Base-by-base conservation (phyloP, 2,888 invertebrate species). In the Melanotus villosus region DNA sequence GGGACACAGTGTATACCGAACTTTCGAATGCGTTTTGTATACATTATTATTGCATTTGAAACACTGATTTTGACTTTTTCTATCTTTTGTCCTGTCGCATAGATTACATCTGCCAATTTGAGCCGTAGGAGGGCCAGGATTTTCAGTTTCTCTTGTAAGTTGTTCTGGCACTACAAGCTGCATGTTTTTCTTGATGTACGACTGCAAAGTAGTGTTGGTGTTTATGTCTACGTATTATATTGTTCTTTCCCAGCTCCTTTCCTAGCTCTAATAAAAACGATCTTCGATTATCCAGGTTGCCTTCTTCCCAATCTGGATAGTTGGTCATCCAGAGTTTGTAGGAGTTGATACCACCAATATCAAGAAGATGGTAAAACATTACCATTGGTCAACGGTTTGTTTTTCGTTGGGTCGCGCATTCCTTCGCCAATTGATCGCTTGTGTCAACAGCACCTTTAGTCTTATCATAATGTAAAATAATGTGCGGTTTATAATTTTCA, bases 381-480 rank as follows among this genome's bases (percentile, higher is more conserved):
- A n/a, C 23, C 47, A 41, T 41, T 1, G 41, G 2, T 1, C 32
- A n/a, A n/a, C n/a, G n/a, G n/a, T n/a, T n/a, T n/a, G n/a, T 76
- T 68, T 58, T 69, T 54, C 70, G 21, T 12, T 58, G 50, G 10
- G 45, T 62, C 14, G 70, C 45, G 52, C 71, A 76, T 65, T 73
- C 65, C 32, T 70, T 68, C n/a, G 62, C 62, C 66, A 75, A 63
- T 65, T 76, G 68, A 60, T 76, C 72, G 6, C 58, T 66, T 7
- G 73, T 68, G 62, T 76, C 73, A 38, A 74, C 72, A 26, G 73
- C 71, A 65, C 69, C 71, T 58, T 76, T 74, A 32, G 73, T 76
- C 57, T 68, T 63, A 52, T 74, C 77, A 54, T 75, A 74, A 18
- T 73, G 65, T 64, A 71, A 50, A 16, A 75, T 75, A 19, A 72